Base-by-base conservation (phyloP, 1,140 invertebrate genomes). In the Colletes gigas region DNA sequence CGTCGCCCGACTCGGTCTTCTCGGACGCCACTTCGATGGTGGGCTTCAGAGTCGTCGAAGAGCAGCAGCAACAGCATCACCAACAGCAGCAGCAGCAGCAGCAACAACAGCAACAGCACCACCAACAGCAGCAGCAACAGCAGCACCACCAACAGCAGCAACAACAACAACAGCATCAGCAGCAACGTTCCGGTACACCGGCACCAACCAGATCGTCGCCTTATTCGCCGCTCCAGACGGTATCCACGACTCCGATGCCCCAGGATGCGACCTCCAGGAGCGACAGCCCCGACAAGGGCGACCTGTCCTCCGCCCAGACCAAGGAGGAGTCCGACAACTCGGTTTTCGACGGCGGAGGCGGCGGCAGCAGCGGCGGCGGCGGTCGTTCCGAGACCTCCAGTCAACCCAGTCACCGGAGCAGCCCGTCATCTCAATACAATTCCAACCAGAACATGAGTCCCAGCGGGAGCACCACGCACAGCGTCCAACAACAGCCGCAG, bases 241-340 rank as follows among this genome's bases (percentile, higher is more conserved):
- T 92, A 39, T 92, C 92, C 47, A 91, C 91, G 54, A 93, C 91
- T 8, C 91, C 92, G 12, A 89, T 91, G 75, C 86, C 89, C 19
- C 92, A 93, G 68, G 93, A 92, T 87, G 50, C 86, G 30, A 90
- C 78, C 73, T 90, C 88, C 81, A 89, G 91, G 85, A 88, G 90
- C 85, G 90, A 93, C 81, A 91, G 87, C 39, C 92, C 92, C 44
- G 93, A 91, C 87, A 91, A 88, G 47, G 88, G 89, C 30, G 88
- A 91, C 80, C 78, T 90, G 70, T 91, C 89, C n/a, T 91, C 90
- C 69, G 89, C 88, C 47, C 93, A 94, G 69, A 90, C 91, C 47
- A 94, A 94, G 85, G 91, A 94, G 78, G 94, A 94, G 59, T 91
- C 93, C 7, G 94, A 94, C 69, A 94, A 94, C 82, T 93, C 93